These are phyloP conservation scores for Notamacropus eugenii DNA, from an alignment of 2,797 vertebrate species.

Conservation along the genomic window DNA sequence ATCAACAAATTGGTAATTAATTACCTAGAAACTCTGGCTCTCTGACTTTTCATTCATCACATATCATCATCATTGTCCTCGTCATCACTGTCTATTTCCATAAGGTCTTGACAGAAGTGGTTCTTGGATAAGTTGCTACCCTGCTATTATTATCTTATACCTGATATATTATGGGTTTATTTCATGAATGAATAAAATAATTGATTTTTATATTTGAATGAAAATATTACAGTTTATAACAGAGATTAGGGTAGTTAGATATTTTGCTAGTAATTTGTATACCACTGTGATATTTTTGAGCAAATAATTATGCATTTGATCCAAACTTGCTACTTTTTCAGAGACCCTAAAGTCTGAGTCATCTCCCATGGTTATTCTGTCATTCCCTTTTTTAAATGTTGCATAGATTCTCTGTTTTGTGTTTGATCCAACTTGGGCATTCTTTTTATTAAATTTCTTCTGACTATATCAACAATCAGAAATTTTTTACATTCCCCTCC, in stretches of 20 bases:
- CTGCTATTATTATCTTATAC: neutral
- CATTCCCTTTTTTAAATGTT: neutral
- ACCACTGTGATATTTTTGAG: neutral
- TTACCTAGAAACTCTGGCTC: neutral
- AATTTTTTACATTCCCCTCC: neutral
- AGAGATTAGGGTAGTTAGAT: neutral
- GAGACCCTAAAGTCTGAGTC: neutral
- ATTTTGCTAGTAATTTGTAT: neutral
- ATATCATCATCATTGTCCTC: neutral
- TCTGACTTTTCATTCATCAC: neutral
- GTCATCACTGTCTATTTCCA: neutral
- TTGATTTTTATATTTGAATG: neutral
- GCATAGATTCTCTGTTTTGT: neutral
- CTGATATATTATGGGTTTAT: neutral
- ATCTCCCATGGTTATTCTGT: neutral
- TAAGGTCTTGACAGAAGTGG: neutral
- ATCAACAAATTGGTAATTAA: neutral
- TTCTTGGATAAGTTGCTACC: neutral
- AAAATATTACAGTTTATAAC: neutral
- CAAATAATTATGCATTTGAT: neutral
- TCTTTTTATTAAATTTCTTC: no score
- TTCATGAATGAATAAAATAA: neutral
- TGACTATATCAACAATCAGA: neutral
- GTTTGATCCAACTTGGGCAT: neutral
- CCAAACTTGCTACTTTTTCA: neutral